phyloP scores from a whole-genome alignment of 2,113 vertebrate species.

The Numenius arquata region DNA sequence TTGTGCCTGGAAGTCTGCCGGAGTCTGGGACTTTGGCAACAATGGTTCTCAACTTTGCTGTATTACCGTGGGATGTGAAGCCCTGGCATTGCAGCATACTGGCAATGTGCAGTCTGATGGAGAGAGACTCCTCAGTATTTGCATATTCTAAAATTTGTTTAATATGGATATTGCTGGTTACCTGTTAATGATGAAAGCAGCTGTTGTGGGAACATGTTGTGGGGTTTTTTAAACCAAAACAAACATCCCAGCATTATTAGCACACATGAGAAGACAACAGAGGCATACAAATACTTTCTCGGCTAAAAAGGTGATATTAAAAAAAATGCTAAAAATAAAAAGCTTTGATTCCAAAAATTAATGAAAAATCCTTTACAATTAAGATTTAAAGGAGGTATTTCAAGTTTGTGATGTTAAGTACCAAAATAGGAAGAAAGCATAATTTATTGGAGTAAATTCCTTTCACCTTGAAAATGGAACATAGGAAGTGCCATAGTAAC shows the following conservation, averaged over 20 bases:
- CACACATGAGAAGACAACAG: neutral
- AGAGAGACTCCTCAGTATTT: neutral
- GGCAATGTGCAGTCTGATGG: neutral
- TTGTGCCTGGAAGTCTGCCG: constrained; percentile 32
- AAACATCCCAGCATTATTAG: neutral
- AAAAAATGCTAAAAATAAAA: neutral
- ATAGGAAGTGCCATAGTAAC: neutral
- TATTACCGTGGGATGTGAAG: neutral
- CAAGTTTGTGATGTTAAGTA: neutral
- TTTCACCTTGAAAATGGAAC: neutral
- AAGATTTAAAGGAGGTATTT: neutral
- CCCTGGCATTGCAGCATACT: neutral
- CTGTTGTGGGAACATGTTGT: neutral
- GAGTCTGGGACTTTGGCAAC: neutral
- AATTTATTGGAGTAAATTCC: neutral
- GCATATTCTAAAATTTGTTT: neutral
- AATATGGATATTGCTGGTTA: neutral
- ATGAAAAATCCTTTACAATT: neutral
- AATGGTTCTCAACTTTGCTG: neutral
- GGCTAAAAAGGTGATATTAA: neutral
- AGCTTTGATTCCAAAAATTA: neutral
- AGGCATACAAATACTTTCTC: neutral
- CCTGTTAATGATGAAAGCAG: neutral
- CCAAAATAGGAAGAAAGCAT: neutral
- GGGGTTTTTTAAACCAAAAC: neutral